phyloP scores from a whole-genome alignment of 2,797 vertebrate species.

The Lepilemur septentrionalis region DNA sequence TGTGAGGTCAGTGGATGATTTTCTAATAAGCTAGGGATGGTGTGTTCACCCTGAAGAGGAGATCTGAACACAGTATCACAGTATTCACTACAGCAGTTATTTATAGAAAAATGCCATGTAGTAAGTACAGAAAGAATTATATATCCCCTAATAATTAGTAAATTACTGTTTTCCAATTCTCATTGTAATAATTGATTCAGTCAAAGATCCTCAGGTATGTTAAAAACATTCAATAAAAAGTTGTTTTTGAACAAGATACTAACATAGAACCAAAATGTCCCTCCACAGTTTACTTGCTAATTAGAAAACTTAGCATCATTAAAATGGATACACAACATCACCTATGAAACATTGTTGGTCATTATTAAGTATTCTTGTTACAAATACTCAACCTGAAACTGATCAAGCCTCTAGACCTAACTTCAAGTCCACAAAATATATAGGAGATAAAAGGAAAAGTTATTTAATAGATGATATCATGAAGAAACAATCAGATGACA shows the following conservation, averaged over 20 bases:
- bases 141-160: not conserved
- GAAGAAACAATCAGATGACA: slow-evolving; percentile 24
- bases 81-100: not conserved
- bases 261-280: not conserved
- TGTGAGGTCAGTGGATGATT: not conserved
- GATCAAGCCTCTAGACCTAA: not conserved
- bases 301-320: slow-evolving; percentile 8
- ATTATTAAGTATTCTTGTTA: not conserved
- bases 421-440: not conserved
- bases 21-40: not conserved
- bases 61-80: not conserved
- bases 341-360: not conserved
- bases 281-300: not conserved
- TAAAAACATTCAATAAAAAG: not conserved
- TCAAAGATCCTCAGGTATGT: not conserved
- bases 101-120: not conserved
- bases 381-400: slow-evolving; percentile 18
- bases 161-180: slow-evolving; percentile 16
- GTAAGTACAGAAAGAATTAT: not conserved
- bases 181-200: slow-evolving; percentile 18
- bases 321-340: not conserved
- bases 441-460: not conserved
- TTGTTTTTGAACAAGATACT: not conserved
- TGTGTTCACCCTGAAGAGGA: not conserved
- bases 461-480: not conserved